These are phyloP conservation scores for Helarctos malayanus DNA, from an alignment of 2,797 vertebrate species.

Conservation along the genomic window DNA sequence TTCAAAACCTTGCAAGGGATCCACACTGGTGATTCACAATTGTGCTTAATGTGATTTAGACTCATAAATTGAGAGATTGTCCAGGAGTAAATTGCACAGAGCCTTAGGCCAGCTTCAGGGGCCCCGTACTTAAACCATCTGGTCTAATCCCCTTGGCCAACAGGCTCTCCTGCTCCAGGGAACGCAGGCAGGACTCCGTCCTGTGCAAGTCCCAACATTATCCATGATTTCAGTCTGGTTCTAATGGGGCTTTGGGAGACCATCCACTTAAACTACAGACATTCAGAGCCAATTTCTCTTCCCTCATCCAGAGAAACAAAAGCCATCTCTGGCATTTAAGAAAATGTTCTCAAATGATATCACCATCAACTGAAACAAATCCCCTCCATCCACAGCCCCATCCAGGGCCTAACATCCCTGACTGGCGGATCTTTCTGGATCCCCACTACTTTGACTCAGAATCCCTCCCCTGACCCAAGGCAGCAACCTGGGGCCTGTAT, in stretches of 20 bases:
- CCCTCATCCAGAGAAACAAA: not conserved
- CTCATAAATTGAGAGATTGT: conserved; percentile 75
- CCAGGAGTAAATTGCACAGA: conserved; percentile 65
- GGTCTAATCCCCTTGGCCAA: conserved; percentile 71
- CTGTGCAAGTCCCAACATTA: conserved; percentile 60
- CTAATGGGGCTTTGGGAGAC: not conserved
- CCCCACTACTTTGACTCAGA: not conserved
- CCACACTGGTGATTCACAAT: conserved; percentile 47
- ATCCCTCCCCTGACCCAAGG: not conserved
- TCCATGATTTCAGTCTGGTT: not conserved
- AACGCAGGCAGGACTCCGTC: conserved; percentile 1
- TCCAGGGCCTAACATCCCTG: not conserved
- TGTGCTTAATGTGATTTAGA: conserved; percentile 51
- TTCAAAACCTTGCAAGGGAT: conserved; percentile 48
- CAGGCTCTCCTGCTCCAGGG: conserved; percentile 41
- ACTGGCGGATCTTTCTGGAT: not conserved
- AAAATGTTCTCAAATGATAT: conserved; percentile 37
- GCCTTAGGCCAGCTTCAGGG: conserved; percentile 76
- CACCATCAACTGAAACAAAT: conserved; percentile 27
- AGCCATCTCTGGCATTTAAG: not conserved
- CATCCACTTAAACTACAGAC: not conserved
- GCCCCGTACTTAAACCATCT: conserved; percentile 70
- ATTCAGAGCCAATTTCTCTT: conserved; percentile 16
- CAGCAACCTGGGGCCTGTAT: not conserved
- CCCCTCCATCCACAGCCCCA: not conserved